phyloP scores from a whole-genome alignment of 2,888 invertebrate genomes.

The Drosophila fulvimacula region DNA sequence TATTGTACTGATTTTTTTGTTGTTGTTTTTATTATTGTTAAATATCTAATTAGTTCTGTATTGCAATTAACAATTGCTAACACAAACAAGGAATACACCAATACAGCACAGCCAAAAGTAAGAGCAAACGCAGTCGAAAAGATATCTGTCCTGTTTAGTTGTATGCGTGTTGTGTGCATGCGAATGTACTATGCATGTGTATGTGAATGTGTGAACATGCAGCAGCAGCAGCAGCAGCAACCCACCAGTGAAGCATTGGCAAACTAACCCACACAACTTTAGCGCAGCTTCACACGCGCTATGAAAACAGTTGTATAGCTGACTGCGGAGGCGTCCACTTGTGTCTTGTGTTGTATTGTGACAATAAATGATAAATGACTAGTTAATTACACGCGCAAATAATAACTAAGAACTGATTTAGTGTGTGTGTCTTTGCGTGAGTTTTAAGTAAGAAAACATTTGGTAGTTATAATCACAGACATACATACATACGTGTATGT shows the following conservation, averaged over 20 bases:
- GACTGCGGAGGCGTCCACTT: conserved; percentile 19
- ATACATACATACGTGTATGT: conserved; percentile 3
- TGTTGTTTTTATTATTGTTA: conserved; percentile 16
- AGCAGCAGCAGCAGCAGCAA: conserved; percentile 15
- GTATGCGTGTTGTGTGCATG: conserved; percentile 14
- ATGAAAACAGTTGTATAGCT: conserved; percentile 16
- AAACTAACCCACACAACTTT: conserved; percentile 41
- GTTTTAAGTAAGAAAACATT: conserved; percentile 6
- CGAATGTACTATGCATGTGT: conserved; percentile 15
- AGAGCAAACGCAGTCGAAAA: conserved; percentile 44
- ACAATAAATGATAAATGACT: conserved; percentile 36
- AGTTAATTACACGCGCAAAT: conserved; percentile 34
- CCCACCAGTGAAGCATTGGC: conserved; percentile 21
- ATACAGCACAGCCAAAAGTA: conserved; percentile 43
- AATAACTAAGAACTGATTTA: conserved; percentile 4
- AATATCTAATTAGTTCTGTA: conserved; percentile 12
- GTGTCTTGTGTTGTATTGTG: conserved; percentile 17
- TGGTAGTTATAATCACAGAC: background rate
- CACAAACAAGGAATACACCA: conserved; percentile 7
- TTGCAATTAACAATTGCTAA: conserved; percentile 21
- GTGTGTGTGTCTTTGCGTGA: conserved; percentile 4
- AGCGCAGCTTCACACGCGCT: conserved; percentile 37
- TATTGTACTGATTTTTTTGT: conserved; percentile 31
- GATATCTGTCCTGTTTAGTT: conserved; percentile 24
- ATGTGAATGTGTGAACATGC: conserved; percentile 38